Percentiles rank a stretch among this genome's conserved stretches.
These are phyloP conservation scores for Clangula hyemalis DNA, from an alignment of 2,797 vertebrate genomes.

Conservation along the genomic window DNA sequence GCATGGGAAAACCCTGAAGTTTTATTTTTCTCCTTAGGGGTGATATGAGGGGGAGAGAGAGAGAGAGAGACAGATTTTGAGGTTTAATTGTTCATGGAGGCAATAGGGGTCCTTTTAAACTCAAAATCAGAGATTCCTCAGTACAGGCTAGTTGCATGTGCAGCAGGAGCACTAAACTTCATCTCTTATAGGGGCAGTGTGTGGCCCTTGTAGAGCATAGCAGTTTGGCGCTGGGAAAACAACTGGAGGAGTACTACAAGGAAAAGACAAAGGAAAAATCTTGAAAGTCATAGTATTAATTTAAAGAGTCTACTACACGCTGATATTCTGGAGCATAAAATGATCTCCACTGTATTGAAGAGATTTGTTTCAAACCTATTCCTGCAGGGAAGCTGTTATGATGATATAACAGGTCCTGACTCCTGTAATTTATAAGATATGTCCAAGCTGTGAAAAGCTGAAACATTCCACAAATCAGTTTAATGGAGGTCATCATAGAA, in stretches of 20 bases:
- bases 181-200: not conserved
- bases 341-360: not conserved
- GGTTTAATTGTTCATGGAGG: not conserved
- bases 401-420: constrained; percentile 40
- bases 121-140: not conserved
- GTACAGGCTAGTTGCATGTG: not conserved
- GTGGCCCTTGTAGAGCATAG: not conserved
- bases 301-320: not conserved
- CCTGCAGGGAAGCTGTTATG: not conserved
- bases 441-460: constrained; percentile 38
- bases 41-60: not conserved
- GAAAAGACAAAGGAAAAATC: constrained; percentile 13
- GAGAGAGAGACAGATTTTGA: not conserved
- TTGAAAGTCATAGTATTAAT: constrained; percentile 12
- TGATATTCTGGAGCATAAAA: constrained; percentile 35
- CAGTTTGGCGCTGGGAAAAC: not conserved
- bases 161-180: not conserved
- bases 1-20: not conserved
- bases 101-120: not conserved
- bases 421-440: constrained; percentile 44
- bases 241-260: not conserved
- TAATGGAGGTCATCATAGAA: constrained; percentile 43
- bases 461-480: constrained; percentile 53
- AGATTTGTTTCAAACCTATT: constrained; percentile 54
- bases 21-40: not conserved